These are phyloP conservation scores for Cyaniris semiargus DNA, from an alignment of 2,888 invertebrate genomes.

Conservation along the genomic window DNA sequence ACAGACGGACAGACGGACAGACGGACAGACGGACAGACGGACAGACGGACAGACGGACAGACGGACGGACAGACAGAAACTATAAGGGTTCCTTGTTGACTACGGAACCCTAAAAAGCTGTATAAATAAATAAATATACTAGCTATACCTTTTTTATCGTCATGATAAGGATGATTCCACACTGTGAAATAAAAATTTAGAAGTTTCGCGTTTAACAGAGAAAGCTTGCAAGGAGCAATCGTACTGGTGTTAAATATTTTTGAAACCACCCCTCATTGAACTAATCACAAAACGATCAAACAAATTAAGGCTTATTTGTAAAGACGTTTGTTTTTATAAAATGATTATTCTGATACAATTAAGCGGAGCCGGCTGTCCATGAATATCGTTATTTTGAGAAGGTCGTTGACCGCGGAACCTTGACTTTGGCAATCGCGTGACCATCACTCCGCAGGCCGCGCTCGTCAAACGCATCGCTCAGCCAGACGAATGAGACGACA, in stretches of 20 bases:
- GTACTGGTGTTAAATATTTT: not conserved
- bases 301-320: not conserved
- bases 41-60: too few species aligned
- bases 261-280: not conserved
- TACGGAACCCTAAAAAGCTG: too few species aligned
- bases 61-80: too few species aligned
- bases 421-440: constrained; percentile 41
- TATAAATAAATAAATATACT: too few species aligned
- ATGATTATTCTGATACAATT: not conserved
- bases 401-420: constrained; percentile 40
- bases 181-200: not conserved
- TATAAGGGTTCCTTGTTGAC: too few species aligned
- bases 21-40: too few species aligned
- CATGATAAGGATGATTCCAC: not conserved
- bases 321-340: not conserved
- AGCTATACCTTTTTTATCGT: too few species aligned
- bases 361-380: not conserved
- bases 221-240: not conserved
- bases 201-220: too few species aligned
- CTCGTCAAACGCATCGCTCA: constrained; percentile 29
- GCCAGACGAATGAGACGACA: not conserved
- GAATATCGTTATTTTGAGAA: constrained; percentile 23
- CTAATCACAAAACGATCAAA: not conserved
- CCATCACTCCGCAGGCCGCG: constrained; percentile 34
- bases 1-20: too few species aligned